Evolutionary conservation across 2,797 vertebrate genomes (phyloP), one percentile per base, ranked within the genome.

Genomic region (Discoglossus pictus): DNA sequence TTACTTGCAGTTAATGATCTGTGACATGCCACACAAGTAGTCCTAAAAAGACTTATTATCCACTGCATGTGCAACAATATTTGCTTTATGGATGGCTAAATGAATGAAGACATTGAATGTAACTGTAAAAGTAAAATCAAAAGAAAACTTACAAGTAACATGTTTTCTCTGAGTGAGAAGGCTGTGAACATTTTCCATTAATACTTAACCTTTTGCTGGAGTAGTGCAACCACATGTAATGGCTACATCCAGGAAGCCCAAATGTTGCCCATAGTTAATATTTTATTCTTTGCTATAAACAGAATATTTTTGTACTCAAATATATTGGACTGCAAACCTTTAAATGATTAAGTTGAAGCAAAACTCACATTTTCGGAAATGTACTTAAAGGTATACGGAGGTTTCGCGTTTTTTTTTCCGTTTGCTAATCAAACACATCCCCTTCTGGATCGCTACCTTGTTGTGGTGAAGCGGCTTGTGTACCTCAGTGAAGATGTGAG

Each of bases 11-110:
- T 87, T 90, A 98, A 97, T 98, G 95, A 93, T 88, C 96, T 93
- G 83, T 96, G 92, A 96, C 93, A 86, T 94, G 88, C 95, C 97
- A 98, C 96, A 98, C 97, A 98, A 94, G 93, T 91, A 91, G 94
- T 87, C 90, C 90, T 92, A 90, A 89, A 88, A 93, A 96, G 92
- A 93, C 93, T 91, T 92, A 95, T 96, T 95, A 94, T 94, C 92
- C 90, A 87, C 88, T 90, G 90, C 93, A 95, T 94, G 94, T 97
- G 97, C 90, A 94, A 96, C 94, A 99, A 98, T 97, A 98, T 98
- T 99, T 99, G 92, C 93, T 95, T 97, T 97, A 94, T 93, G 92
- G 93, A 94, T 92, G 91, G 91, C 90, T 92, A 91, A 93, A 94
- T 93, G 93, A 96, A 97, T 93, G 93, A 96, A 93, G 93, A 95